Conservation (phyloP, 92 coral and sea anemone species). For the Siderastrea radians region DNA sequence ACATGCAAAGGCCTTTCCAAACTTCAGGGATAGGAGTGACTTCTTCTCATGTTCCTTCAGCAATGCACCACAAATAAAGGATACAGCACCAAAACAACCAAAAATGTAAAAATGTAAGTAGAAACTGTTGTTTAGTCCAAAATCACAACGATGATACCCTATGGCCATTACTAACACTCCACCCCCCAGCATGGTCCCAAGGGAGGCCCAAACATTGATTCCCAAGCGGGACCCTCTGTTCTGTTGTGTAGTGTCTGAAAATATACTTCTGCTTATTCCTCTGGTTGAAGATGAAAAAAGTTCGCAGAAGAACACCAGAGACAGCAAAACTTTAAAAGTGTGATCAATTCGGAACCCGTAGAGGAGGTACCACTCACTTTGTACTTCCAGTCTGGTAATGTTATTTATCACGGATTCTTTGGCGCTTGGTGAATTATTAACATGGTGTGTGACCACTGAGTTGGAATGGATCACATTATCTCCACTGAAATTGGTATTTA, state of each 20-base stretch:
- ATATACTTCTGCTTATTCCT: constrained; percentile 76
- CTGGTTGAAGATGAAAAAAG: constrained; percentile 82
- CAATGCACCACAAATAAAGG: constrained; percentile 78
- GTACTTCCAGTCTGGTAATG: background rate
- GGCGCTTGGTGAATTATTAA: constrained; percentile 33
- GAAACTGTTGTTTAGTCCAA: constrained; percentile 81
- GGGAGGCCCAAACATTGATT: constrained; percentile 68
- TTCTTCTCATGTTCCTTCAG: constrained; percentile 80
- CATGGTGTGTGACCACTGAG: background rate
- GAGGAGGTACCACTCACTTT: constrained; percentile 29
- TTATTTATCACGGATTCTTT: constrained; percentile 11
- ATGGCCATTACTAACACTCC: constrained; percentile 74
- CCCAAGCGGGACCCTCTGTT: constrained; percentile 61
- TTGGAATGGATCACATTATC: background rate
- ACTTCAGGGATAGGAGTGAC: constrained; percentile 72
- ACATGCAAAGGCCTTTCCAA: constrained; percentile 75
- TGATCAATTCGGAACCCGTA: constrained; percentile 84
- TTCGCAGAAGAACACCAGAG: constrained; percentile 75
- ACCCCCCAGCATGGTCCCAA: constrained; percentile 86
- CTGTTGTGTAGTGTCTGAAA: constrained; percentile 75
- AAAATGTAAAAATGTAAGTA: constrained; percentile 90
- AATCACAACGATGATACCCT: constrained; percentile 79
- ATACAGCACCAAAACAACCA: constrained; percentile 73
- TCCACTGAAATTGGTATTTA: background rate
- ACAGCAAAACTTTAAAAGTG: constrained; percentile 69